Base-by-base conservation (phyloP, 92 coral and sea anemone species). In the Palythoa grandiflora region DNA sequence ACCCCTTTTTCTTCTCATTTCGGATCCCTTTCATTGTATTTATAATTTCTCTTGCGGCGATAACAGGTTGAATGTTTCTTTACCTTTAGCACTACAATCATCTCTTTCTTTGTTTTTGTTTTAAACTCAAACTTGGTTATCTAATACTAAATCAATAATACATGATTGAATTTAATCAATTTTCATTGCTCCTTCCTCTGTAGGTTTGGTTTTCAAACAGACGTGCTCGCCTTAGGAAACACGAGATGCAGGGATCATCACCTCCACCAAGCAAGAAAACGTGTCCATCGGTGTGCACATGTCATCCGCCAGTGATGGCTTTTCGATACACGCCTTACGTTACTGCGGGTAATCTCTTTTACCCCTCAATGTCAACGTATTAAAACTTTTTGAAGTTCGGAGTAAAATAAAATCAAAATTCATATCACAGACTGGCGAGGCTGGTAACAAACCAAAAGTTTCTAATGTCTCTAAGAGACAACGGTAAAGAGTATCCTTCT, bases 151-250 rank as follows among this genome's bases (percentile, higher is more conserved):
- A 19, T 11, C 17, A 14, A 14, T 11, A 13, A 13, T 59, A 2
- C 14, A 17, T 65, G n/a, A 19, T 51, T n/a, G 12, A 9, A 50
- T 12, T 39, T 4, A 11, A 15, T 61, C 39, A 80, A 38, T 9
- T 54, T 3, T 12, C 0, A 1, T 53, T 19, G 6, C 35, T 1
- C 10, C n/a, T 40, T 20, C 19, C 78, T 80, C 21, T 38, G 47
- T 40, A 94, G 97, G 97, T 94, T 4, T 94, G 97, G 97, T 94
- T 94, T 89, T 94, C 97, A 13, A 94, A 94, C 91, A 77, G 97
- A 85, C 87, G 97, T 13, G 97, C 97, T 39, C 91, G 97, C 50
- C 73, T 92, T 28, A 89, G 97, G 84, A 94, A 94, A 79, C 93
- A 93, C 74, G 97, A 92, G 21, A 89, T 91, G 21, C 89, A 89